Evolutionary conservation across 2,113 vertebrate species (phyloP).

Genomic region (Furnarius figulus): DNA sequence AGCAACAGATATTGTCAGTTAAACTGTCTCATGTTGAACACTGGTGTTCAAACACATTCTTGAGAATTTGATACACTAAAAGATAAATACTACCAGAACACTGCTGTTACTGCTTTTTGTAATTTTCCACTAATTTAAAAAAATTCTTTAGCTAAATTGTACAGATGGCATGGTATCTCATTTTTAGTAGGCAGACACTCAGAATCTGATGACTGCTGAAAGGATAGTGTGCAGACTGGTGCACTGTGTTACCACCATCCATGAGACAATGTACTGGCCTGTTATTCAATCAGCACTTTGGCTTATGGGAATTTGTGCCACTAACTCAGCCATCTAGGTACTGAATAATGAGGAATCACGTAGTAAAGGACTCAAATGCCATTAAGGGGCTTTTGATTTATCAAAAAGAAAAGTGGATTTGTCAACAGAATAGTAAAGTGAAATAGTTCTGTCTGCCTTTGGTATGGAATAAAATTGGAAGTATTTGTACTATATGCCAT

Average conservation of each 20-base stretch:
- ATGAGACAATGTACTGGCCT: not conserved
- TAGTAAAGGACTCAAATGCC: not conserved
- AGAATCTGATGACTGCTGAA: not conserved
- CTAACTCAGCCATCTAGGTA: not conserved
- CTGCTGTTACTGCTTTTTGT: not conserved
- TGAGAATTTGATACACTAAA: not conserved
- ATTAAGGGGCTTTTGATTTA: not conserved
- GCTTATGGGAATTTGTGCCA: not conserved
- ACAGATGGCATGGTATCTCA: not conserved
- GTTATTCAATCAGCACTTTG: not conserved
- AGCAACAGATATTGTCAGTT: not conserved
- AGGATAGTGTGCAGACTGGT: not conserved
- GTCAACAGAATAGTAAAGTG: not conserved
- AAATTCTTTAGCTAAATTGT: not conserved
- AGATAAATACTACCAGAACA: not conserved
- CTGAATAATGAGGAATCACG: not conserved
- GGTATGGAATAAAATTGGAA: not conserved
- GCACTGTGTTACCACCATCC: not conserved
- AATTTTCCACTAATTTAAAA: fast-evolving
- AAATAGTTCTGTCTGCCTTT: not conserved
- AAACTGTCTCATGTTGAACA: not conserved
- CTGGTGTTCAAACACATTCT: not conserved
- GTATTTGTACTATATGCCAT: not conserved
- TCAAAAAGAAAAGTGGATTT: not conserved
- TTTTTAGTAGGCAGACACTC: not conserved